Evolutionary conservation across 2,113 vertebrate species (phyloP).

Genomic region (Pangasianodon hypophthalmus): DNA sequence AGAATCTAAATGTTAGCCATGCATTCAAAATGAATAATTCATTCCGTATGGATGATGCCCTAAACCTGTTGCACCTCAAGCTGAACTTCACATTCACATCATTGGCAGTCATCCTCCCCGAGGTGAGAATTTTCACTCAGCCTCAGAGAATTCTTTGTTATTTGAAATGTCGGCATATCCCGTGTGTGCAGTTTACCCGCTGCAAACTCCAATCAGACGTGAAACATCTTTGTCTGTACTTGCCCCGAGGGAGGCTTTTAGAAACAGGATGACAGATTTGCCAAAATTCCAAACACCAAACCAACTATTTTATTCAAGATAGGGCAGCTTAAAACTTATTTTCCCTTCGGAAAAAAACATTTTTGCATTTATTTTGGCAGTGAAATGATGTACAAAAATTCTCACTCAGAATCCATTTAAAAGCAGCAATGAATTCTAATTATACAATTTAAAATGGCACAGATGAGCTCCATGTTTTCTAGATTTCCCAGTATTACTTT

Average conservation of each 20-base stretch:
- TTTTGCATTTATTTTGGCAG: constrained; percentile 15
- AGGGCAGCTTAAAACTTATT: not conserved
- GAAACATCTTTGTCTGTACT: constrained; percentile 5
- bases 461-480: not conserved
- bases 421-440: not conserved
- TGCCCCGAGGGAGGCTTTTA: not conserved
- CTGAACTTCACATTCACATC: not conserved
- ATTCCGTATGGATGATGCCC: not conserved
- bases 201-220: constrained; percentile 21
- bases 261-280: constrained; percentile 5
- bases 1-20: not conserved
- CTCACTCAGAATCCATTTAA: not conserved
- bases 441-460: not conserved
- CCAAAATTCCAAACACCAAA: not conserved
- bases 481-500: not conserved
- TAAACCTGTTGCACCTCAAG: constrained; percentile 1
- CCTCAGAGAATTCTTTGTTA: not conserved
- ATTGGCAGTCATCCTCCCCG: not conserved
- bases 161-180: constrained; percentile 10
- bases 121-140: not conserved
- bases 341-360: not conserved
- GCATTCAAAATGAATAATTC: not conserved
- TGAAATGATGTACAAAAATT: not conserved
- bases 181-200: constrained; percentile 20
- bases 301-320: not conserved